Percentiles rank a stretch among this genome's conserved stretches.
These are phyloP conservation scores for Pterois miles DNA, from an alignment of 2,797 vertebrate genomes.

Conservation along the genomic window DNA sequence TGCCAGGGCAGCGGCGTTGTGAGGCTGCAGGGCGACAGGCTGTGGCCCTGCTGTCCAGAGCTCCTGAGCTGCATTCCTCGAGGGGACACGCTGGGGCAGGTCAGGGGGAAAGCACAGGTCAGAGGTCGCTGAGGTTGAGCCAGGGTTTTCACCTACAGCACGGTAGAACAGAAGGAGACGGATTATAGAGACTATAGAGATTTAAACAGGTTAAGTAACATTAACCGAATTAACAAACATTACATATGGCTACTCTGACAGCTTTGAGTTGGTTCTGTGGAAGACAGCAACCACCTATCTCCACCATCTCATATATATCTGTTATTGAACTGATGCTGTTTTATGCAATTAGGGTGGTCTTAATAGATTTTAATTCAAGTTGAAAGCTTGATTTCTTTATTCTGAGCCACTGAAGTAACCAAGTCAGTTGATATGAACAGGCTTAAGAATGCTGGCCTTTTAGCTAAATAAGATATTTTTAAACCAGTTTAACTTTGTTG, in stretches of 20 bases:
- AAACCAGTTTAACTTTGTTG: neutral
- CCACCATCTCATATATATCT: neutral
- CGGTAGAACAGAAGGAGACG: constrained; percentile 36
- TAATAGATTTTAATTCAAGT: neutral
- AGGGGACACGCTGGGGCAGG: constrained; percentile 56
- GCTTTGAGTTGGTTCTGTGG: constrained; percentile 2
- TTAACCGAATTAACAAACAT: constrained; percentile 56
- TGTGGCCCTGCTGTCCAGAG: constrained; percentile 45
- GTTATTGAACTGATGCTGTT: neutral
- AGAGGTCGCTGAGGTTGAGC: constrained; percentile 68
- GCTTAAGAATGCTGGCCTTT: too few species aligned
- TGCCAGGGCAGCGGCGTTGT: constrained; percentile 47
- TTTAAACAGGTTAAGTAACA: constrained; percentile 51
- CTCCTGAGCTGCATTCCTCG: constrained; percentile 61
- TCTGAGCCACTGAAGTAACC: neutral
- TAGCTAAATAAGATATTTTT: neutral
- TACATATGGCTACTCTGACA: constrained; percentile 55
- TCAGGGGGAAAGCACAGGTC: constrained; percentile 81
- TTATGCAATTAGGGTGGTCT: neutral
- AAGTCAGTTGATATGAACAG: neutral
- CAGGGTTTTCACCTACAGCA: constrained; percentile 78
- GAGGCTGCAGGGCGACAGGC: constrained; percentile 46
- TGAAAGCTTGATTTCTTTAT: neutral
- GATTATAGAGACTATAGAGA: constrained; percentile 50
- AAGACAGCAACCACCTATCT: neutral